A percentile compares a stretch with the other conserved stretches of the same genome.
phyloP scores from a whole-genome alignment of 2,888 invertebrate species.

The Cepaea hortensis region DNA sequence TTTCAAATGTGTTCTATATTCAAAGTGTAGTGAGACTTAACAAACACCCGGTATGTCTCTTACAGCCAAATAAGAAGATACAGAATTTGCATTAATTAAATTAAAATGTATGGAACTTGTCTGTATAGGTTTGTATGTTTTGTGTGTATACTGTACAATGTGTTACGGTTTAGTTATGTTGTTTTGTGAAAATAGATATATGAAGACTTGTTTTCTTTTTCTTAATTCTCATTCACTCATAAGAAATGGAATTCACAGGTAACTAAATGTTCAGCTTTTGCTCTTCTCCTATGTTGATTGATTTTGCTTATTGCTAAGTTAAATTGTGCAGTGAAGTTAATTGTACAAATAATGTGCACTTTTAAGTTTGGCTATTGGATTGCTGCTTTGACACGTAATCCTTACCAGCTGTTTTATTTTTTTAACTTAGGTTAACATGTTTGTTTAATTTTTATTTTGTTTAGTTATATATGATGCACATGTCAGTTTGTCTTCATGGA shows the following conservation, averaged over 20 bases:
- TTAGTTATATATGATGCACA: too few relatives aligned
- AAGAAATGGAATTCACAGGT: slow-evolving; percentile 57
- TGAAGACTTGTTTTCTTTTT: neutral
- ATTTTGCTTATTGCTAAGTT: neutral
- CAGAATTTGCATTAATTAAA: too few relatives aligned
- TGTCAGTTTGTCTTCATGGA: too few relatives aligned
- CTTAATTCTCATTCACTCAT: slow-evolving; percentile 14
- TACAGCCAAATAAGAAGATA: too few relatives aligned
- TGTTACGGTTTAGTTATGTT: neutral
- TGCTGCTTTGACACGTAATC: neutral
- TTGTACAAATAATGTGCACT: slow-evolving; percentile 6
- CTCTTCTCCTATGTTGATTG: neutral
- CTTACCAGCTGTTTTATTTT: neutral
- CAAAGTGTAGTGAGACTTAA: too few relatives aligned
- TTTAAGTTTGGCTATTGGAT: slow-evolving; percentile 1
- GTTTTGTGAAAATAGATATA: neutral
- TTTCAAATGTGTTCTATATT: too few relatives aligned
- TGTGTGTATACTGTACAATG: neutral
- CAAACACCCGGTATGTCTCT: too few relatives aligned
- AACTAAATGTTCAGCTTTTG: slow-evolving; percentile 3
- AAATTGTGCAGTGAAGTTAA: too few relatives aligned
- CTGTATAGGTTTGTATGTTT: neutral
- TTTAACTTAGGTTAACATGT: too few relatives aligned
- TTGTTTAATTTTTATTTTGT: too few relatives aligned
- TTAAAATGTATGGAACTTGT: too few relatives aligned